A percentile compares a stretch with the other conserved stretches of the same genome.
These are phyloP conservation scores for Automeris io DNA, from an alignment of 2,888 invertebrate genomes.

Conservation along the genomic window DNA sequence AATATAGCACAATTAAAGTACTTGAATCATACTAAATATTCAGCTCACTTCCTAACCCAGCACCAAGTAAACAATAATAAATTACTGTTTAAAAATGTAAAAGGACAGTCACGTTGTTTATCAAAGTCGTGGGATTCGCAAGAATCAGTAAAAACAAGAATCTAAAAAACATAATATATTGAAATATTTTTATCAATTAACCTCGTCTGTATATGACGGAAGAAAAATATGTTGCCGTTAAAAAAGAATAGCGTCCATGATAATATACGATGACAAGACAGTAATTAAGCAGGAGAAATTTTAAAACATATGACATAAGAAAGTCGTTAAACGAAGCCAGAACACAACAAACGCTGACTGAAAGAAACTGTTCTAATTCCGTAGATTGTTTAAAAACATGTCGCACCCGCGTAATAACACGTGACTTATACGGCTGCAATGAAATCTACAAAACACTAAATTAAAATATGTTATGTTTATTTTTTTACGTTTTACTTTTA, in stretches of 20 bases:
- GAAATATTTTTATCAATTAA: neutral
- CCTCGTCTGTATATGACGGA: neutral
- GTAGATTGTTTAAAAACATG: constrained; percentile 15
- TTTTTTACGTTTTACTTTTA: too few relatives aligned
- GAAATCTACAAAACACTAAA: constrained; percentile 19
- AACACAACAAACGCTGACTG: neutral
- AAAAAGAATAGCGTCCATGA: too few relatives aligned
- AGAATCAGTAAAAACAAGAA: too few relatives aligned
- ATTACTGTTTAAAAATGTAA: too few relatives aligned
- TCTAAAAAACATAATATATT: too few relatives aligned
- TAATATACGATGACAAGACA: constrained; percentile 1
- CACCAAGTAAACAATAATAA: too few relatives aligned
- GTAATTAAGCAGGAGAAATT: constrained; percentile 4
- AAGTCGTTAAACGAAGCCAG: constrained; percentile 2
- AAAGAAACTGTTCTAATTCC: constrained; percentile 5
- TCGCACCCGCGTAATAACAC: constrained; percentile 12
- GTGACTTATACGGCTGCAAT: constrained; percentile 13
- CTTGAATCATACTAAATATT: too few relatives aligned
- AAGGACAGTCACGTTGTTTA: too few relatives aligned
- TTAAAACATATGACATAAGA: constrained; percentile 2
- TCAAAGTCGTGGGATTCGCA: too few relatives aligned
- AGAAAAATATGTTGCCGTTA: neutral
- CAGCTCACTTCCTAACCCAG: too few relatives aligned
- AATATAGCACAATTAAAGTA: neutral
- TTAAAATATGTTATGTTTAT: constrained; percentile 15